These are phyloP conservation scores for Monoplex corrugatus DNA, from an alignment of 2,888 invertebrate genomes.

Conservation along the genomic window DNA sequence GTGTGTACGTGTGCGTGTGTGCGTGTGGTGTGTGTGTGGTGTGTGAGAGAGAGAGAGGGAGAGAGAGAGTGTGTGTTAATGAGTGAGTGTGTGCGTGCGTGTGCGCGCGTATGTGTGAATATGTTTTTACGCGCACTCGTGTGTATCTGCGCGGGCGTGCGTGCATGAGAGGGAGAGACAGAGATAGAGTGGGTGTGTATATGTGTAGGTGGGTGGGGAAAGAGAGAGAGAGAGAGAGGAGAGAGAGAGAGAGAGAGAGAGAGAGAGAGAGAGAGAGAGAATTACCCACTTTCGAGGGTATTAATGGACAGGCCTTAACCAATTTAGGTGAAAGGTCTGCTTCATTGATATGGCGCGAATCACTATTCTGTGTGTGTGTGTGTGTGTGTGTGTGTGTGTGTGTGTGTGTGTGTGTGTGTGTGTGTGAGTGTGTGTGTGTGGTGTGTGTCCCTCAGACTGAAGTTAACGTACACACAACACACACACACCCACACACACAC, in stretches of 20 bases:
- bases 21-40: no score
- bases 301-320: background rate
- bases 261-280: background rate
- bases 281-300: background rate
- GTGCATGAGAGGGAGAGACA: no score
- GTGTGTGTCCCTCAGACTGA: background rate
- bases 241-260: background rate
- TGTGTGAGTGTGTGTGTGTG: slow-evolving; percentile 21
- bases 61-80: no score
- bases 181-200: background rate
- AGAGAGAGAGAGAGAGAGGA: background rate
- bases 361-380: background rate
- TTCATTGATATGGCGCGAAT: background rate
- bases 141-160: no score
- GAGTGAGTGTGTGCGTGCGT: no score
- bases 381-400: background rate
- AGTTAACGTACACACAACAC: no score
- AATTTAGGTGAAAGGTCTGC: background rate
- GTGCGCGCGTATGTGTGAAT: no score
- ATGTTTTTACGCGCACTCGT: no score
- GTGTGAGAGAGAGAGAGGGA: no score
- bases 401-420: background rate
- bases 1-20: no score
- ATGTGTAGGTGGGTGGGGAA: background rate
- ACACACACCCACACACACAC: no score